Base-by-base conservation (phyloP, 2,797 vertebrate species). In the Atherinosoma microstoma region DNA sequence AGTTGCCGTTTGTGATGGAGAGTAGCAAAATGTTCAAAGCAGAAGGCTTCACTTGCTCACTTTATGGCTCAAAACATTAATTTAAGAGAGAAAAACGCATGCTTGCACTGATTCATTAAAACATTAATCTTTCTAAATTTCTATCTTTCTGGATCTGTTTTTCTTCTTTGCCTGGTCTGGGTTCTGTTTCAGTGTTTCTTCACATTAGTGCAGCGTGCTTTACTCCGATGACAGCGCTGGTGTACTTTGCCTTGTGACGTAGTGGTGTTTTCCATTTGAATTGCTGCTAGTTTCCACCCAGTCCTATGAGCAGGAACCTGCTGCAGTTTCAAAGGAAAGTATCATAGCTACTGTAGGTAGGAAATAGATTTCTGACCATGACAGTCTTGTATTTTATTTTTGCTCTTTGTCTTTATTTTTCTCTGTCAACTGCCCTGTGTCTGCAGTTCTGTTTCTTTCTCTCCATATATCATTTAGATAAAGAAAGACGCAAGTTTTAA, bases 201-300 rank as follows among this genome's bases (percentile, higher is more conserved):
- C 49, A 10, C 54, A 29, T 64, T 7, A 35, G 67, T 70, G 58
- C 56, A 9, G 56, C 42, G 63, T 69, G 66, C 70, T 78, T 34
- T 71, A 51, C 79, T 77, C 70, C 59, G n/a, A 11, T n/a, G 62
- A 40, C 64, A 56, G 36, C 4, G 0, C 59, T 20, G 61, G 82
- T 82, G 73, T 85, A 34, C 71, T 76, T 75, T 83, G 76, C 70
- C 64, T 32, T 82, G 81, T 76, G 85, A 84, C 67, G 40, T 65
- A 11, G 73, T 49, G 1, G 27, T 38, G 70, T 84, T 89, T 87
- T 89, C 84, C 84, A 77, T 83, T 81, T 83, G 75, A 84, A 81
- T 76, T 63, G 64, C 75, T 2, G 13, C 70, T 84, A 77, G 82
- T 91, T 91, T 90, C 89, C 91, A 88, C 60, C 70, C 69, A 77